phyloP scores from a whole-genome alignment of 2,113 vertebrate genomes.

The Pterocles gutturalis region DNA sequence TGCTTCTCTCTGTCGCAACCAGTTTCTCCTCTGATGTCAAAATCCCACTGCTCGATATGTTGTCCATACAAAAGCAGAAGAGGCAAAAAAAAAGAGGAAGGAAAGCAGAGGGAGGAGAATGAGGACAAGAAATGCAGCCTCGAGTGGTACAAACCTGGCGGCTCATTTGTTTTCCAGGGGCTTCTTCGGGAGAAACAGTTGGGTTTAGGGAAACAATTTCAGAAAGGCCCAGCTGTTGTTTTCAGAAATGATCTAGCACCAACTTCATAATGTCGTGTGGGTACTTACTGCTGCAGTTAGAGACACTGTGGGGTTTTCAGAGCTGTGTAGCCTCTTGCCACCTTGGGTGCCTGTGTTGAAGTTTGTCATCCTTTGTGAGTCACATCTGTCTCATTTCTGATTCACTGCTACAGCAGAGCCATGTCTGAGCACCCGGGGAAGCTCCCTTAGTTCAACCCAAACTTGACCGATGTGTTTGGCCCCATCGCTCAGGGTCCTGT shows the following conservation, averaged over 20 bases:
- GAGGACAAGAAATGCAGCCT: background rate
- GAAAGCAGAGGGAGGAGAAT: background rate
- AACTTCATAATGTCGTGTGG: background rate
- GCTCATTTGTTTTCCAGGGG: background rate
- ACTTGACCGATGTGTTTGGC: background rate
- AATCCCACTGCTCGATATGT: background rate
- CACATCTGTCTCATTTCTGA: background rate
- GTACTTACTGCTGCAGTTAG: background rate
- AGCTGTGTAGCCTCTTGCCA: background rate
- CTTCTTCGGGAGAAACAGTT: background rate
- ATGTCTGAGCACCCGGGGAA: fast-evolving
- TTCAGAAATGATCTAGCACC: background rate
- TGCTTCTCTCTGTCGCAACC: background rate
- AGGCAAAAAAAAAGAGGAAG: conserved; percentile 28
- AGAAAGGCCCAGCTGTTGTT: background rate
- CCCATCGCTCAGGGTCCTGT: background rate
- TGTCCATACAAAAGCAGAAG: conserved; percentile 23
- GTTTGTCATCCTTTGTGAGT: background rate
- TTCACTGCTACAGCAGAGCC: background rate
- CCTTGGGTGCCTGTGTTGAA: background rate
- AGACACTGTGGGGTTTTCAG: background rate
- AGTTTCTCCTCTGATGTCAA: conserved; percentile 51
- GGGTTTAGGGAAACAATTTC: background rate
- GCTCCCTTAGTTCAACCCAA: background rate
- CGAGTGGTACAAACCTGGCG: background rate